These are phyloP conservation scores for Antrozous pallidus DNA, from an alignment of 2,797 vertebrate genomes.

Conservation along the genomic window DNA sequence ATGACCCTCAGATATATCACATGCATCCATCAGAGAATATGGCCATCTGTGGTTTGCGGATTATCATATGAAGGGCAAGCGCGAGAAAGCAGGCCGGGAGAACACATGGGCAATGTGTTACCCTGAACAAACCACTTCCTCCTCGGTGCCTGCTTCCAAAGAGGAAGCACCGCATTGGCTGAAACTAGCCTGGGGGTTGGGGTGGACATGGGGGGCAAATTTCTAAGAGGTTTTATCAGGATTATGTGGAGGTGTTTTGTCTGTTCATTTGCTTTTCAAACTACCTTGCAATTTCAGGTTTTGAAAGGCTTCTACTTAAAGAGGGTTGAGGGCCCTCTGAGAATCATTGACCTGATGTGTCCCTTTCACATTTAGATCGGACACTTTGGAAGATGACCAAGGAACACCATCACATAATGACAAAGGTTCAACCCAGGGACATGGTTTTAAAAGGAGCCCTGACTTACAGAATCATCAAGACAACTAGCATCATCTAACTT, in stretches of 20 bases:
- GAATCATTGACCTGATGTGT: background rate
- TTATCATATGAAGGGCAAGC: background rate
- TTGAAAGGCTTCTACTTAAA: background rate
- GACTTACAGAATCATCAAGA: background rate
- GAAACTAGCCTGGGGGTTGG: background rate
- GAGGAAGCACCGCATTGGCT: background rate
- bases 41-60: background rate
- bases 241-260: background rate
- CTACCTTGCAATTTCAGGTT: background rate
- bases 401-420: background rate
- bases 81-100: background rate
- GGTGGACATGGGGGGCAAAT: background rate
- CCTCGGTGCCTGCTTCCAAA: background rate
- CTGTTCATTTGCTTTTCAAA: background rate
- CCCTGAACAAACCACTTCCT: background rate
- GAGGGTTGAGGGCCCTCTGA: background rate
- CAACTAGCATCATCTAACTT: background rate
- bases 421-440: background rate
- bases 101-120: background rate
- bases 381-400: background rate
- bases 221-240: background rate
- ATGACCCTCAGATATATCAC: background rate
- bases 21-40: background rate
- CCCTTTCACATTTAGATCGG: background rate
- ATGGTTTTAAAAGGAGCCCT: background rate